These are phyloP conservation scores for Brachyptera risi DNA, from an alignment of 2,888 invertebrate species.

Conservation along the genomic window DNA sequence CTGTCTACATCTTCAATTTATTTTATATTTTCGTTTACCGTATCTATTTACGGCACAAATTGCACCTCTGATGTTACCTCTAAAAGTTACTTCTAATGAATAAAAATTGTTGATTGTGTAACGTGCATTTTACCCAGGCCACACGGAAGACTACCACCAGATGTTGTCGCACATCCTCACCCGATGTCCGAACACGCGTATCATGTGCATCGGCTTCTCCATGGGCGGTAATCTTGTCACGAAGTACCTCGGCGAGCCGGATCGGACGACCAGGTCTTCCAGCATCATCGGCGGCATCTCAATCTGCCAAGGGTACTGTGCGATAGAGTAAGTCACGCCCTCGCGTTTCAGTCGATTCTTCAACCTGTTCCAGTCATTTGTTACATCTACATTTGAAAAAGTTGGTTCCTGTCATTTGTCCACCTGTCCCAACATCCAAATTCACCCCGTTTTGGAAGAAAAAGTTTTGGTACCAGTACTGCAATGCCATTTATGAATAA, in stretches of 20 bases:
- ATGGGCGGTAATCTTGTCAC: conserved; percentile 90
- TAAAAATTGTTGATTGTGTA: background rate
- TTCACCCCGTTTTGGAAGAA: too few species aligned
- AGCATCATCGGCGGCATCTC: conserved; percentile 86
- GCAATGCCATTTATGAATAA: too few species aligned
- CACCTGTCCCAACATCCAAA: too few species aligned
- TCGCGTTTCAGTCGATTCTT: too few species aligned
- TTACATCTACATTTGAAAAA: too few species aligned
- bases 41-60: background rate
- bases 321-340: conserved; percentile 67
- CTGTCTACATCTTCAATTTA: too few species aligned
- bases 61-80: background rate
- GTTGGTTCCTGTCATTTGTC: too few species aligned
- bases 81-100: background rate
- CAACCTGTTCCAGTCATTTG: too few species aligned
- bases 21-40: background rate
- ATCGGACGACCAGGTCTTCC: conserved; percentile 55
- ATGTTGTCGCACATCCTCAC: conserved; percentile 74
- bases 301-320: conserved; percentile 92
- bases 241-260: conserved; percentile 83
- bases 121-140: conserved; percentile 63
- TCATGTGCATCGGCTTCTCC: conserved; percentile 87
- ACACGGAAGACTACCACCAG: conserved; percentile 80
- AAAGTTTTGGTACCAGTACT: too few species aligned
- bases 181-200: conserved; percentile 69